phyloP scores from a whole-genome alignment of 2,113 vertebrate species.

The Dermatemys mawii region DNA sequence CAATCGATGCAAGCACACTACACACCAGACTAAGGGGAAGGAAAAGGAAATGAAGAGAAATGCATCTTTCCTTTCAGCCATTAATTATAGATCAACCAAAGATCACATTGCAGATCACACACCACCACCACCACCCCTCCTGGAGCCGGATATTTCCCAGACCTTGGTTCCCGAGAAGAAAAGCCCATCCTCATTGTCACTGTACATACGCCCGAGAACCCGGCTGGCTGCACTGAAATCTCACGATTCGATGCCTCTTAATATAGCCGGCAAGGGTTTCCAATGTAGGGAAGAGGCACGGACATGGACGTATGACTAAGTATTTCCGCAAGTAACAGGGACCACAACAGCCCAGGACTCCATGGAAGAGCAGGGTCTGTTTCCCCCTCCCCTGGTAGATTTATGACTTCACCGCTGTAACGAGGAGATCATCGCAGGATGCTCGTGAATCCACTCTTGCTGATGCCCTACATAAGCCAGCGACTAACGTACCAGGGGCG shows the following conservation, averaged over 20 bases:
- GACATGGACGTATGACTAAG: conserved; percentile 45
- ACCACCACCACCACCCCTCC: conserved; percentile 21
- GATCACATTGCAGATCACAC: conserved; percentile 33
- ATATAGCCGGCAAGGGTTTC: conserved; percentile 39
- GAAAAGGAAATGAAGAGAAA: conserved; percentile 42
- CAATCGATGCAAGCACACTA: conserved; percentile 72
- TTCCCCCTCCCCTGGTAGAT: background rate
- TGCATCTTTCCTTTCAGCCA: conserved; percentile 77
- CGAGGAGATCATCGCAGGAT: conserved; percentile 39
- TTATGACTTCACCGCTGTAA: conserved; percentile 69
- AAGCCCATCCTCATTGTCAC: conserved; percentile 31
- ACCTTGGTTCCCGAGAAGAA: conserved; percentile 46
- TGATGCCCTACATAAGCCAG: conserved; percentile 77
- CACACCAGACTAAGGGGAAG: conserved; percentile 60
- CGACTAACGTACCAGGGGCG: conserved; percentile 27
- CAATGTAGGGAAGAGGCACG: background rate
- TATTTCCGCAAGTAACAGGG: conserved; percentile 55
- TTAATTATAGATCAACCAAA: conserved; percentile 76
- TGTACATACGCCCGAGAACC: conserved; percentile 33
- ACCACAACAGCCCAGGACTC: conserved; percentile 50
- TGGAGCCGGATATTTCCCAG: conserved; percentile 44
- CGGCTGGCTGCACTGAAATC: conserved; percentile 6
- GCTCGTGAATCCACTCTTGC: conserved; percentile 47
- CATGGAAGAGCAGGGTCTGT: background rate
- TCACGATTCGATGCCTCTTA: conserved; percentile 29